Evolutionary conservation across 2,888 invertebrate genomes (phyloP).

Genomic region (Amphiduros pacificus): DNA sequence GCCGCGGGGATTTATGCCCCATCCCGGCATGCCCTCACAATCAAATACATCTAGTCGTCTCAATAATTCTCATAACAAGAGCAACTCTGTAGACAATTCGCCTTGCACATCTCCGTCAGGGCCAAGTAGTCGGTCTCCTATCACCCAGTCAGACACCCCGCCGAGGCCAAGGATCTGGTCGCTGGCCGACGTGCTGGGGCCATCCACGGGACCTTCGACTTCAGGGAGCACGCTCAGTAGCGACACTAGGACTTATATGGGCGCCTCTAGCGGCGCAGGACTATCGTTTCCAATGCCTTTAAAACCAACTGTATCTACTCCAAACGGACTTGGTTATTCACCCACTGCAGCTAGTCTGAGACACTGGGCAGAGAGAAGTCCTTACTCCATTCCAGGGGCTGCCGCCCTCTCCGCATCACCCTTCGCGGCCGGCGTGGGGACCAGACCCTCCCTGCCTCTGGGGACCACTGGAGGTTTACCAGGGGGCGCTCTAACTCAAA

Average conservation of each 20-base stretch:
- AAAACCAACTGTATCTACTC: not conserved
- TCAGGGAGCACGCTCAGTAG: not conserved
- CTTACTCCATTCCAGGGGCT: slow-evolving; percentile 1
- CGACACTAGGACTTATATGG: not conserved
- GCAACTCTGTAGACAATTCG: not conserved
- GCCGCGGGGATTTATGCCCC: not conserved
- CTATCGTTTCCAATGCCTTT: not conserved
- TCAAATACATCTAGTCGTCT: not conserved
- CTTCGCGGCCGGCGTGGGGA: too few species aligned
- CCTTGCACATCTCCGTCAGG: too few species aligned
- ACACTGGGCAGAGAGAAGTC: not conserved
- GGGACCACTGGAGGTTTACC: too few species aligned
- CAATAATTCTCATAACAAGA: not conserved
- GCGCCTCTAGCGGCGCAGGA: not conserved
- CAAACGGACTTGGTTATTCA: not conserved
- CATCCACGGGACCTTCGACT: not conserved
- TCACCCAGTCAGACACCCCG: too few species aligned
- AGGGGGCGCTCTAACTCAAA: too few species aligned
- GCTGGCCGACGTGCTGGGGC: not conserved
- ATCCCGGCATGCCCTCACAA: not conserved
- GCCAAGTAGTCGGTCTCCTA: too few species aligned
- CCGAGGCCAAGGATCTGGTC: slow-evolving; percentile 1
- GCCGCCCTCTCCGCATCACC: too few species aligned
- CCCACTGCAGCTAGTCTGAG: not conserved
- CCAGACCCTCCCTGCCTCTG: too few species aligned